A percentile compares a stretch with the other conserved stretches of the same genome.
Evolutionary conservation across 2,797 vertebrate genomes (phyloP).

Genomic region (Pipistrellus pygmaeus): DNA sequence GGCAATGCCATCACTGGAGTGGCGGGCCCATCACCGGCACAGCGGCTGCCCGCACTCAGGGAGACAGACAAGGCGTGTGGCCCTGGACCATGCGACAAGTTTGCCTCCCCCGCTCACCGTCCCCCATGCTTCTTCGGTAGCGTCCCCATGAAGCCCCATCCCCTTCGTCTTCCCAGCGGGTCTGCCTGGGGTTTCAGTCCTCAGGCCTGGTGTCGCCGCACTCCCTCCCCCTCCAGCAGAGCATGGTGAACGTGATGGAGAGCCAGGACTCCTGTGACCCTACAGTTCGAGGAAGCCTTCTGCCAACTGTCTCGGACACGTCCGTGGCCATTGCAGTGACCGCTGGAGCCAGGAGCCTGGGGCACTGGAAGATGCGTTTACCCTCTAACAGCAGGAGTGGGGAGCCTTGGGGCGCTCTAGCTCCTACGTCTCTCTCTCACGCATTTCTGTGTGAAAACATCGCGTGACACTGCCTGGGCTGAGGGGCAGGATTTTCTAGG

Average conservation of each 20-base stretch:
- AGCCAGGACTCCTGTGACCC: accelerated
- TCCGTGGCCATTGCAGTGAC: not conserved
- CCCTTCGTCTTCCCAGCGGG: not conserved
- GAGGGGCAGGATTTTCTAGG: not conserved
- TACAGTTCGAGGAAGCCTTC: not conserved
- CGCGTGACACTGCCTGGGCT: not conserved
- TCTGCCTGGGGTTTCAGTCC: not conserved
- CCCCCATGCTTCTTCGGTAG: not conserved
- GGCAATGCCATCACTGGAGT: accelerated
- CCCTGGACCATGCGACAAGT: not conserved
- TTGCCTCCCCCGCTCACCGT: not conserved
- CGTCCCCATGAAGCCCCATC: not conserved
- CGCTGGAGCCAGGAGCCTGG: not conserved
- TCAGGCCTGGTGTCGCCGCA: too few relatives aligned
- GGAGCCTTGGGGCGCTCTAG: not conserved
- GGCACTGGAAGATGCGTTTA: too few relatives aligned
- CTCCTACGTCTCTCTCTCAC: not conserved
- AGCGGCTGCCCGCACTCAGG: not conserved
- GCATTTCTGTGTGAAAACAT: not conserved
- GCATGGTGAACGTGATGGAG: not conserved
- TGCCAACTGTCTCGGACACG: too few relatives aligned
- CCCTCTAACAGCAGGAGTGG: not conserved
- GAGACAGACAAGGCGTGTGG: not conserved
- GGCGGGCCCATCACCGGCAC: not conserved
- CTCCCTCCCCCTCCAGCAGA: too few relatives aligned